Percentiles rank a stretch among this genome's conserved stretches.
Conservation (phyloP, 2,797 vertebrate genomes). For the Ptychadena robeensis region DNA sequence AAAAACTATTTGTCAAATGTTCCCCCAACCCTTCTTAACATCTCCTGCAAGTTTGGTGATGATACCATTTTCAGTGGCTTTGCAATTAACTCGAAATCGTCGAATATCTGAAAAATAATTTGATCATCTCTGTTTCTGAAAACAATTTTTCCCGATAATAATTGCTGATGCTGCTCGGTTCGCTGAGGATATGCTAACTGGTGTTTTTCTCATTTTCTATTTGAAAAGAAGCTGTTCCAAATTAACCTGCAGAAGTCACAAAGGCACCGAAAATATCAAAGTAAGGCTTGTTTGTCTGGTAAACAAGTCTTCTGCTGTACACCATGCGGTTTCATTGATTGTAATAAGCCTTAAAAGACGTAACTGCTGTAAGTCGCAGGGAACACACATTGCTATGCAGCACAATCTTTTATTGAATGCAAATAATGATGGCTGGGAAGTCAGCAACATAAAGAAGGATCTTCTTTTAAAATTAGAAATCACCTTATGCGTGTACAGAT, state of each 20-base stretch:
- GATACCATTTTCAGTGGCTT: too few relatives aligned
- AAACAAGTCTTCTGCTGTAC: slow-evolving; percentile 13
- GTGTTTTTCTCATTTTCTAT: background rate
- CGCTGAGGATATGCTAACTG: background rate
- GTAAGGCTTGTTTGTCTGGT: slow-evolving; percentile 14
- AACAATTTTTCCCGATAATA: background rate
- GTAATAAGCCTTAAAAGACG: slow-evolving; percentile 15
- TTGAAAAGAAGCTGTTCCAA: background rate
- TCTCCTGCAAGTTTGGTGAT: too few relatives aligned
- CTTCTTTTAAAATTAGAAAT: slow-evolving; percentile 31
- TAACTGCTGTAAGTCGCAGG: background rate
- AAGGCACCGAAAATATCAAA: slow-evolving; percentile 2
- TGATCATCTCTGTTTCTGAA: background rate
- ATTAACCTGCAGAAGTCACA: slow-evolving; percentile 2
- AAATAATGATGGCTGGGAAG: slow-evolving; percentile 20
- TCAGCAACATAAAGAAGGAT: slow-evolving; percentile 16
- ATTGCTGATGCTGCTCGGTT: background rate
- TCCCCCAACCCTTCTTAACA: too few relatives aligned
- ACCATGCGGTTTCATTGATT: slow-evolving; percentile 39
- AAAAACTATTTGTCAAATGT: too few relatives aligned
- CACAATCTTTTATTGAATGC: slow-evolving; percentile 15
- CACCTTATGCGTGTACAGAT: slow-evolving; percentile 27
- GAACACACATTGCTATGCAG: background rate
- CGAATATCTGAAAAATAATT: too few relatives aligned
- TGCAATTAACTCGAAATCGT: too few relatives aligned